Evolutionary conservation across 2,113 vertebrate genomes (phyloP), one percentile per base, ranked within the genome.

Genomic region (Eulacestoma nigropectus): DNA sequence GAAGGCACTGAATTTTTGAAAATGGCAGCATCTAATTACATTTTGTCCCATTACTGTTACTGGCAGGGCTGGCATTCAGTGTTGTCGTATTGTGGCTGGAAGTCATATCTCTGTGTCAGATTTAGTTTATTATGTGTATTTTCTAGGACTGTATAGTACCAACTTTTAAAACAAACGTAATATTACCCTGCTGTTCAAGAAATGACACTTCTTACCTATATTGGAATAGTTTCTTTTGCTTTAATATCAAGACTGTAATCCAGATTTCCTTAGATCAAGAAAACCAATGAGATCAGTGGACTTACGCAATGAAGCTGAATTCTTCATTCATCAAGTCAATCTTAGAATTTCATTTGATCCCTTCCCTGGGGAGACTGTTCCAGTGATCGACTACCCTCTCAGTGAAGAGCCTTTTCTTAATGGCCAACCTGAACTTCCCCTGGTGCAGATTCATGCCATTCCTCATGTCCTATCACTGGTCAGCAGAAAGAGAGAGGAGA

Each of bases 371-470:
- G 22, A 86, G 6, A 13, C 47, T 84, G 5, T 83, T 89, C 21
- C 41, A 7, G 42, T 84, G 39, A 37, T 47, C 0, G 0, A 7
- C 37, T 8, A 33, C 18, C 9, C 16, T 82, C 32, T 75, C n/a
- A 35, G 56, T 63, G 64, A 83, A 79, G 29, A 86, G 44, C 5
- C 13, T 89, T 70, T 86, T 49, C 46, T 25, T 75, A 12, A 56
- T 67, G 25, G 67, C 29, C 29, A 56, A 9, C 11, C n/a, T 76
- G 32, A 86, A 53, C 16, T 83, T 89, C n/a, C 23, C 21, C 37
- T 62, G 10, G 37, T 4, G 11, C 41, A 79, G n/a, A 47, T 86
- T 75, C 52, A 32, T 83, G 32, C 25, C 57, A 41, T 72, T 76
- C 44, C 19, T 16, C 11, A 9, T 57, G 42, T 91, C 37, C 27